A percentile compares a stretch with the other conserved stretches of the same genome.
Evolutionary conservation across 2,888 invertebrate genomes (phyloP).

Genomic region (Cheilosia variabilis): DNA sequence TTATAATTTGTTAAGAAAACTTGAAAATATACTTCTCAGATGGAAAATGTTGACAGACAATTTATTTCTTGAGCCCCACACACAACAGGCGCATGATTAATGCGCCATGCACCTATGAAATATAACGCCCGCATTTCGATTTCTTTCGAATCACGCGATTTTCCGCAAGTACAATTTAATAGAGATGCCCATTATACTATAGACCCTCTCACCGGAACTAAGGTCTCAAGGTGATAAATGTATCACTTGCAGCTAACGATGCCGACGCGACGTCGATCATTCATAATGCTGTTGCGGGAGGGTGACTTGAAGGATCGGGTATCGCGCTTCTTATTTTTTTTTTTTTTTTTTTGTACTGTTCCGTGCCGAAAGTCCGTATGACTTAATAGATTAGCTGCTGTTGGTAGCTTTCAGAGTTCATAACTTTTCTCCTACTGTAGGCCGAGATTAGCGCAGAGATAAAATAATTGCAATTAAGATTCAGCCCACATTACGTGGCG

Average conservation of each 20-base stretch:
- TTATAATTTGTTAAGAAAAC: neutral
- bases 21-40: constrained; percentile 17
- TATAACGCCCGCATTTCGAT: constrained; percentile 59
- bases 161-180: constrained; percentile 46
- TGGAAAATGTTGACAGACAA: constrained; percentile 61
- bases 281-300: constrained; percentile 35
- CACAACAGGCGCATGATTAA: constrained; percentile 54
- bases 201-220: constrained; percentile 51
- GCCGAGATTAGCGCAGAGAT: constrained; percentile 32
- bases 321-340: neutral
- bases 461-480: constrained; percentile 57
- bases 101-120: constrained; percentile 58
- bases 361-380: constrained; percentile 12
- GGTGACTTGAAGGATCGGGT: constrained; percentile 30
- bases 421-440: constrained; percentile 20
- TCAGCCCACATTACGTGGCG: constrained; percentile 39
- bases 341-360: constrained; percentile 40
- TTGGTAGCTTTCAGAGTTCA: neutral
- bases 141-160: constrained; percentile 68
- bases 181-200: constrained; percentile 29
- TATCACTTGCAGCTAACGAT: constrained; percentile 48
- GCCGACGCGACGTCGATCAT: constrained; percentile 52
- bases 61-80: constrained; percentile 47
- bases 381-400: constrained; percentile 35
- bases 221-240: constrained; percentile 66